These are phyloP conservation scores for Dyspetes luteomarginatus DNA, from an alignment of 2,888 invertebrate genomes.

Conservation along the genomic window DNA sequence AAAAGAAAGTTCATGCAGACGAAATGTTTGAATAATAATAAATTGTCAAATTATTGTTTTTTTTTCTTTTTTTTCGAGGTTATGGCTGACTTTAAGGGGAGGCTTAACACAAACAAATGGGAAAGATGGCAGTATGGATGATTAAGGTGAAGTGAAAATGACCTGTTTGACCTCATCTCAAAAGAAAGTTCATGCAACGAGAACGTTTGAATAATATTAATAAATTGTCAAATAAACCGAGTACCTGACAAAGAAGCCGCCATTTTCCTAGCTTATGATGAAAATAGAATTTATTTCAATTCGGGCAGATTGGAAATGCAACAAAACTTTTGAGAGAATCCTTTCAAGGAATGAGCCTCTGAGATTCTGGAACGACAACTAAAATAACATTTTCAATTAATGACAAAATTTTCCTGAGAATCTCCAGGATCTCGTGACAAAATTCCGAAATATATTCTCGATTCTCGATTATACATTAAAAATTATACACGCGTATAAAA, in stretches of 20 bases:
- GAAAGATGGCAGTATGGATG: no score
- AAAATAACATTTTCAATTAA: slow-evolving; percentile 17
- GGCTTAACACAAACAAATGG: no score
- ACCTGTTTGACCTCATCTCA: background rate
- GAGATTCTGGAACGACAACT: background rate
- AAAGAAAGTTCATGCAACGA: no score
- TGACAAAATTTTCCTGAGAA: background rate
- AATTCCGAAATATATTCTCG: background rate
- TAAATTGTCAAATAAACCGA: slow-evolving; percentile 44
- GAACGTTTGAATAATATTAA: no score
- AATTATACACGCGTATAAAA: background rate
- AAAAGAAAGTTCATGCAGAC: no score
- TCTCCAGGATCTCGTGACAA: background rate
- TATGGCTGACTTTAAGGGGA: no score
- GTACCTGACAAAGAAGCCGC: slow-evolving; percentile 75
- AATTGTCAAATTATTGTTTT: slow-evolving; percentile 35
- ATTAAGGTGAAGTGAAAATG: background rate
- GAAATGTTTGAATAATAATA: no score
- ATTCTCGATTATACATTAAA: background rate
- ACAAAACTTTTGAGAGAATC: background rate
- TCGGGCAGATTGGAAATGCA: background rate
- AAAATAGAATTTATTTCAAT: slow-evolving; percentile 3
- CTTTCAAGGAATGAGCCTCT: background rate
- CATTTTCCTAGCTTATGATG: slow-evolving; percentile 70
- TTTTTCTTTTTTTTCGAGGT: no score